phyloP scores from a whole-genome alignment of 2,797 vertebrate species.

The Smutsia gigantea region DNA sequence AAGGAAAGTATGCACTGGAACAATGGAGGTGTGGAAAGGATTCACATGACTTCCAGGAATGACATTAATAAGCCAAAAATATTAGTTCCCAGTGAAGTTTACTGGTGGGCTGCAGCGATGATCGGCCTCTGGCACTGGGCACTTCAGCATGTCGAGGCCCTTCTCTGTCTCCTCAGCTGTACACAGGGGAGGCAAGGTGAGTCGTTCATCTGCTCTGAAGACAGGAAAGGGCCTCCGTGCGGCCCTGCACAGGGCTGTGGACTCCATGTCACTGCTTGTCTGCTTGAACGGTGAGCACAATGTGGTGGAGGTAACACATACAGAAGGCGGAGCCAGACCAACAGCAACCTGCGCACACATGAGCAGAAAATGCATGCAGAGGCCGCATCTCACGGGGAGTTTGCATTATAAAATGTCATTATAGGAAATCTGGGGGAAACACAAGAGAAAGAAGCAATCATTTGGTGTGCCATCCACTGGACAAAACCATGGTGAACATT shows the following conservation, averaged over 20 bases:
- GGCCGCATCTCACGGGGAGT: neutral
- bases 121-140: rapidly evolving
- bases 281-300: rapidly evolving
- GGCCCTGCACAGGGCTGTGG: neutral
- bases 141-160: neutral
- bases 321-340: neutral
- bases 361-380: neutral
- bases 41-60: neutral
- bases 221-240: rapidly evolving
- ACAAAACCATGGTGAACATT: neutral
- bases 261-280: neutral
- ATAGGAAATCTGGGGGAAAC: neutral
- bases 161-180: neutral
- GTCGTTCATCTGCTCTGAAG: neutral
- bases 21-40: neutral
- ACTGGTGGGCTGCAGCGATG: neutral
- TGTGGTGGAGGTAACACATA: rapidly evolving
- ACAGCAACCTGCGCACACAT: rapidly evolving
- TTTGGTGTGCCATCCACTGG: neutral
- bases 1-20: neutral
- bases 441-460: neutral
- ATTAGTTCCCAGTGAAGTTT: neutral
- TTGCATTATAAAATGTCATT: neutral
- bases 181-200: neutral
- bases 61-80: neutral